Evolutionary conservation across 2,797 vertebrate species (phyloP).

Genomic region (Galaxias olidus): DNA sequence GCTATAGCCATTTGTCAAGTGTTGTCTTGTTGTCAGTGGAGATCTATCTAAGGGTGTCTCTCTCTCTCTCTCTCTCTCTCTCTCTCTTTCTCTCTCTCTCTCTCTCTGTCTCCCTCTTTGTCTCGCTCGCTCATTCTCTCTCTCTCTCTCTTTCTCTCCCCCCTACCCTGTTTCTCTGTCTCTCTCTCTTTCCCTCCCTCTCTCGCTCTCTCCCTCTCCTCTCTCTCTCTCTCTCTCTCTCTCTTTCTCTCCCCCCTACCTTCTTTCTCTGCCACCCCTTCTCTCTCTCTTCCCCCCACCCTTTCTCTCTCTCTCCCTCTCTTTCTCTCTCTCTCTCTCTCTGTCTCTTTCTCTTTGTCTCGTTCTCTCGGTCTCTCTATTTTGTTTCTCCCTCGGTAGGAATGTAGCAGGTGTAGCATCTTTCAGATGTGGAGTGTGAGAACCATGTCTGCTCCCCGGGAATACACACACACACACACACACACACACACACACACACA

Average conservation of each 20-base stretch:
- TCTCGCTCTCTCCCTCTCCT: not conserved
- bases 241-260: not conserved
- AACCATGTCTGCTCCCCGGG: not conserved
- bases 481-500: no score
- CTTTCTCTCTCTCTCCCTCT: not conserved
- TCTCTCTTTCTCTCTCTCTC: not conserved
- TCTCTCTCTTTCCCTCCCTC: not conserved
- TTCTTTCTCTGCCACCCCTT: not conserved
- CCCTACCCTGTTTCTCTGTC: not conserved
- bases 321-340: slow-evolving; percentile 2
- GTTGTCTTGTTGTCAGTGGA: slow-evolving; percentile 9
- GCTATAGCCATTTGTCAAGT: slow-evolving; percentile 5
- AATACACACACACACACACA: no score
- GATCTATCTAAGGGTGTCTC: not conserved
- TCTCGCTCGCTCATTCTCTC: not conserved
- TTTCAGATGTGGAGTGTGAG: slow-evolving; percentile 9
- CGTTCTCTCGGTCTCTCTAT: no score
- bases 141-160: not conserved
- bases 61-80: no score
- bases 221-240: not conserved
- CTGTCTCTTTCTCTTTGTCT: not conserved
- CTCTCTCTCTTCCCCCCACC: not conserved
- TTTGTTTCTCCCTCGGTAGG: no score
- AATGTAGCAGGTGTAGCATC: not conserved
- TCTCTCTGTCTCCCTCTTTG: not conserved